Evolutionary conservation across 1,140 invertebrate genomes (phyloP), one percentile per base, ranked within the genome.

Genomic region (Drosophila truncata): DNA sequence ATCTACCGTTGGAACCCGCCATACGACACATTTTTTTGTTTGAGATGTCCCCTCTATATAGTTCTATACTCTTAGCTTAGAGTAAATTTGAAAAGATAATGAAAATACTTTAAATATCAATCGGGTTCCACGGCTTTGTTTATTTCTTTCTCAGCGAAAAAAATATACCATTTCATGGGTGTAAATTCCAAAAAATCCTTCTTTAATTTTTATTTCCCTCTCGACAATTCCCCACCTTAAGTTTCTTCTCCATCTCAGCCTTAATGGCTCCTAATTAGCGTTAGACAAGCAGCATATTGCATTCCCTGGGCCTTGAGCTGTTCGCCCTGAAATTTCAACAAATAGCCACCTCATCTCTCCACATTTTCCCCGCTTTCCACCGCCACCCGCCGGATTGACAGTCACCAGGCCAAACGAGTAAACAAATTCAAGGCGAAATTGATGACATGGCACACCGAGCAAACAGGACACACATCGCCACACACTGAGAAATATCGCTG

Each of bases 361-460:
- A n/a, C 33, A 58, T 39, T 37, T 9, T 13, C 39, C 29, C 27
- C 46, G 14, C 6, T n/a, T n/a, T 29, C n/a, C 46, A 37, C 31
- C 33, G 11, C 3, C 10, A 33, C 18, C 37, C 57, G 16, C 13
- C 14, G 25, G 37, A 52, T 70, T 75, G 82, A 85, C 64, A 86
- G 76, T 58, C 52, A 59, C 44, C 47, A 61, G 78, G 82, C 54
- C 82, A 67, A 83, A 66, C 80, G 84, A 81, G 84, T 88, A 87
- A 87, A 88, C 84, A 87, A 87, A 90, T 87, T 87, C 84, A 88
- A 88, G 83, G 80, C 80, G 58, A 87, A 87, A 88, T 87, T 87
- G 83, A 87, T 87, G 84, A 87, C 84, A 87, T 82, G 59, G 64
- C 77, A 77, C 37, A 52, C 71, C 80, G 52, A 11, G 59, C 64